Evolutionary conservation across 2,888 invertebrate genomes (phyloP).

Genomic region (Merodon equestris): DNA sequence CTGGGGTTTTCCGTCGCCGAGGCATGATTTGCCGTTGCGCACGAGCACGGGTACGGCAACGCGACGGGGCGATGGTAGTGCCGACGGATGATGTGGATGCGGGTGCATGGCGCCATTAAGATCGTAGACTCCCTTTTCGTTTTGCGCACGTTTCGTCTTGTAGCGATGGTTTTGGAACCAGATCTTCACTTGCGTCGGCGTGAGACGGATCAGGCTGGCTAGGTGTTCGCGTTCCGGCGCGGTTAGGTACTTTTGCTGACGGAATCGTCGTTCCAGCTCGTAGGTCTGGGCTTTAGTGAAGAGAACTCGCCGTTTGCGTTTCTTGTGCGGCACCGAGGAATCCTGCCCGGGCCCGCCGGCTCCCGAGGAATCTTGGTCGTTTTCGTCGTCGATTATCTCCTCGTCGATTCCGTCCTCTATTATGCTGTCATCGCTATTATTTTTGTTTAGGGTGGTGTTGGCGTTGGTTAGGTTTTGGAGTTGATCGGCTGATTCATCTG

Average conservation of each 20-base stretch:
- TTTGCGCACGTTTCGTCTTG: conserved; percentile 98
- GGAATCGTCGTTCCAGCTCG: conserved; percentile 95
- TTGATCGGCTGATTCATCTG: conserved; percentile 74
- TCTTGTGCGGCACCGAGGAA: conserved; percentile 84
- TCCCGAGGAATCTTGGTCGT: conserved; percentile 77
- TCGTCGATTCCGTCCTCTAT: conserved; percentile 79
- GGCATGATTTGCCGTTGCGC: conserved; percentile 95
- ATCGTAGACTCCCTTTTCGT: conserved; percentile 91
- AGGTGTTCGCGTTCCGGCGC: conserved; percentile 98
- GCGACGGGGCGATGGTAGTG: conserved; percentile 90
- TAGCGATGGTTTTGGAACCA: conserved; percentile 99
- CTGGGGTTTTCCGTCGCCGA: conserved; percentile 81
- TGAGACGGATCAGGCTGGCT: conserved; percentile 95
- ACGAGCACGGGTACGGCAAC: conserved; percentile 97
- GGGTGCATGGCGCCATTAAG: conserved; percentile 76
- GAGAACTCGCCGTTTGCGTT: conserved; percentile 95
- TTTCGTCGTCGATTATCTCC: conserved; percentile 82
- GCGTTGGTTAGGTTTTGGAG: conserved; percentile 58
- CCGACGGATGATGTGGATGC: conserved; percentile 78
- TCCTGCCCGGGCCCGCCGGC: conserved; percentile 74
- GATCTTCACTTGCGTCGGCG: conserved; percentile 98
- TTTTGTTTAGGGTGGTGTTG: conserved; percentile 56
- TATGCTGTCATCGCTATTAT: conserved; percentile 72
- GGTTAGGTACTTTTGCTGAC: conserved; percentile 97
- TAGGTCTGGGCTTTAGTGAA: conserved; percentile 99